Conservation (phyloP, 2,113 vertebrate genomes). For the Thymallus thymallus region DNA sequence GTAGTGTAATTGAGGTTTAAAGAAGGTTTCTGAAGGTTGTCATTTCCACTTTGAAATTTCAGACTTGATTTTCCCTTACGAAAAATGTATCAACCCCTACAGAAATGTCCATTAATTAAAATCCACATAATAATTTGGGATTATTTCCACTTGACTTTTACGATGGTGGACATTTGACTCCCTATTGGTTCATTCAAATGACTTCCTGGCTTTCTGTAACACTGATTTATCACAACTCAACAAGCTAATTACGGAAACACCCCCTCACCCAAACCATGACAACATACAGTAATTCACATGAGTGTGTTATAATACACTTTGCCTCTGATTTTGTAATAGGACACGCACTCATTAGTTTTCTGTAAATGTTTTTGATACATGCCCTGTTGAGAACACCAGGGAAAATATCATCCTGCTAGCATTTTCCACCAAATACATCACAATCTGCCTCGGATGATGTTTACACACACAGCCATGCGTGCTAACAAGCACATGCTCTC, state of each 20-base stretch:
- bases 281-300: neutral
- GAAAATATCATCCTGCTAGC: no score
- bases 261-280: neutral
- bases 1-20: no score
- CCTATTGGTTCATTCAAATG: neutral
- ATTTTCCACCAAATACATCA: neutral
- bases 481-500: neutral
- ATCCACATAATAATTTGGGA: no score
- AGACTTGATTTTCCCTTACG: no score
- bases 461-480: neutral
- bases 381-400: no score
- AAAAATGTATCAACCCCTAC: no score
- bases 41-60: no score
- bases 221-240: neutral
- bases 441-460: neutral
- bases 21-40: no score
- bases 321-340: neutral
- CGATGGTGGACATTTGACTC: no score
- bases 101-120: no score
- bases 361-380: no score
- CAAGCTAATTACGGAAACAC: neutral
- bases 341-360: neutral
- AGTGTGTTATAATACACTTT: neutral
- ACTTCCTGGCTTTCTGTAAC: neutral
- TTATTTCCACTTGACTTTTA: no score